Conservation (phyloP, 2,797 vertebrate species). For the Toxotes lorentzi region DNA sequence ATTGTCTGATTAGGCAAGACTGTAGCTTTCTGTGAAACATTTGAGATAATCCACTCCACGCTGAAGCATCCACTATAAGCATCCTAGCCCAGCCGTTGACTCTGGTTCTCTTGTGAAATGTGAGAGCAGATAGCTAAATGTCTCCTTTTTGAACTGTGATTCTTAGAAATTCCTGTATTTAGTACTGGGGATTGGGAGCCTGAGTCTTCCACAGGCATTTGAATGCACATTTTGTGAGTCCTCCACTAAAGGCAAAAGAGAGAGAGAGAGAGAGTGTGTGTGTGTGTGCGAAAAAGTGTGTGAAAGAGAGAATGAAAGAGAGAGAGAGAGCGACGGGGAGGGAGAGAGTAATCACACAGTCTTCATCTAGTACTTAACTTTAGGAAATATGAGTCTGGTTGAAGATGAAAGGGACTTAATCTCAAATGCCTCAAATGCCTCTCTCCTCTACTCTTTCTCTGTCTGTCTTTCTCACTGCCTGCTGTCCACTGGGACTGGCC, state of each 20-base stretch:
- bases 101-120: conserved; percentile 74
- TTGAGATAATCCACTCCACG: conserved; percentile 61
- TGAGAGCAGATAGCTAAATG: conserved; percentile 77
- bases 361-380: conserved; percentile 84
- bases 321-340: conserved; percentile 52
- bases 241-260: conserved; percentile 67
- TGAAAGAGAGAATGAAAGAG: conserved; percentile 54
- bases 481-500: conserved; percentile 80
- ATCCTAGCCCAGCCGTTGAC: conserved; percentile 68
- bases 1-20: conserved; percentile 16
- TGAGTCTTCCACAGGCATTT: conserved; percentile 81
- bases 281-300: conserved; percentile 44
- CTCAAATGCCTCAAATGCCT: conserved; percentile 78
- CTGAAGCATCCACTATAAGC: conserved; percentile 62
- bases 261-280: conserved; percentile 46
- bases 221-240: conserved; percentile 82
- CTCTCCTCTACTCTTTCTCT: conserved; percentile 73
- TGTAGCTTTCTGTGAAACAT: conserved; percentile 41
- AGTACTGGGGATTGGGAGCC: conserved; percentile 83
- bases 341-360: conserved; percentile 77
- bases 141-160: conserved; percentile 84
- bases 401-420: conserved; percentile 88
- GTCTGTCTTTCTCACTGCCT: conserved; percentile 66
- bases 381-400: conserved; percentile 85
- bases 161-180: conserved; percentile 87